These are phyloP conservation scores for Peromyscus eremicus DNA, from an alignment of 2,797 vertebrate species.

Conservation along the genomic window DNA sequence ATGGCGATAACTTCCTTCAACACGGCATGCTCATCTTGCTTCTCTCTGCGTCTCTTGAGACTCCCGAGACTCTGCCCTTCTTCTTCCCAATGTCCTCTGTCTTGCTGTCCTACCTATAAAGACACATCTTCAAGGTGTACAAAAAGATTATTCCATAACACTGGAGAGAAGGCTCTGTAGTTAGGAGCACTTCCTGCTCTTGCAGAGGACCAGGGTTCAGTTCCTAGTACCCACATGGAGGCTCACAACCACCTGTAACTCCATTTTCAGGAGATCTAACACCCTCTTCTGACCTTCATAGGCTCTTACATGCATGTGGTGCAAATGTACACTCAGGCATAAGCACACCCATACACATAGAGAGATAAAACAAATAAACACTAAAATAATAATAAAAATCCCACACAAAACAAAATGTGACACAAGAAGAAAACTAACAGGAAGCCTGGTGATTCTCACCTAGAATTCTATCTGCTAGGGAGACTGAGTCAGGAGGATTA, in stretches of 20 bases:
- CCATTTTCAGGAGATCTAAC: neutral
- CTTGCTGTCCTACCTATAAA: no score
- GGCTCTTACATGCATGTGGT: neutral
- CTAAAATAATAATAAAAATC: neutral
- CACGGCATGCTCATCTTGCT: no score
- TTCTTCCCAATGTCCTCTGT: no score
- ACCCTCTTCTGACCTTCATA: neutral
- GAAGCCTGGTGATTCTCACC: neutral
- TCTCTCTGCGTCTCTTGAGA: no score
- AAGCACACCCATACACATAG: neutral
- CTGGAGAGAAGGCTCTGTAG: neutral
- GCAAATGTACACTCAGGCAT: neutral
- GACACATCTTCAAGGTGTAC: no score
- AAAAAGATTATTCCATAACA: no score
- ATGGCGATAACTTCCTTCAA: no score
- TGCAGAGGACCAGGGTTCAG: neutral
- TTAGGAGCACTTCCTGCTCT: neutral
- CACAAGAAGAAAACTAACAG: neutral
- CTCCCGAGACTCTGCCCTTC: no score
- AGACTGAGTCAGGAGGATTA: neutral
- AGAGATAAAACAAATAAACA: neutral
- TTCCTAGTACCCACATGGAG: neutral
- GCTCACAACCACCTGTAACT: neutral
- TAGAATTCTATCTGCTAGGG: neutral
- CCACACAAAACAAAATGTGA: neutral